A percentile compares a stretch with the other conserved stretches of the same genome.
phyloP scores from a whole-genome alignment of 37 sponge, comb jelly and placozoan genomes.

The Ianthella basta region DNA sequence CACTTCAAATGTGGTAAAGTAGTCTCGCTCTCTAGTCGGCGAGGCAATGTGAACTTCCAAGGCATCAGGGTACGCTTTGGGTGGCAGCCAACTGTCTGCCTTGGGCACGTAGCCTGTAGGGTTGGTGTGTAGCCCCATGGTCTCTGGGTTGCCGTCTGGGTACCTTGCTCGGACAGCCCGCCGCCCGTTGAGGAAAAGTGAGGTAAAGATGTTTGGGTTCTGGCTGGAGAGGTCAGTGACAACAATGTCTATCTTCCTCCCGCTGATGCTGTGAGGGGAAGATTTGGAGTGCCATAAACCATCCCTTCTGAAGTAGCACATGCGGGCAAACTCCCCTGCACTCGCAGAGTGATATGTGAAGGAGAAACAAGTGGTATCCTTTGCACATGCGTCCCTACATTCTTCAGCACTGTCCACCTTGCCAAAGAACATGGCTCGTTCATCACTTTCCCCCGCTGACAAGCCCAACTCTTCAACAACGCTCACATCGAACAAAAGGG shows the following conservation, averaged over 20 bases:
- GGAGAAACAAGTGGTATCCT: neutral
- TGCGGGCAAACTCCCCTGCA: neutral
- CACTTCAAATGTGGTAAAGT: slow-evolving; percentile 52
- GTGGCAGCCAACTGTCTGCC: slow-evolving; percentile 17
- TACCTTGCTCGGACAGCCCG: slow-evolving; percentile 73
- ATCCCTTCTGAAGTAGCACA: slow-evolving; percentile 19
- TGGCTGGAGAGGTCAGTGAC: slow-evolving; percentile 20
- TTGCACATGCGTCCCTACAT: neutral
- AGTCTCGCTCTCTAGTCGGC: slow-evolving; percentile 23
- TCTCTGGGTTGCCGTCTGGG: slow-evolving; percentile 80
- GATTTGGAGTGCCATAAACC: neutral
- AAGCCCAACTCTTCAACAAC: slow-evolving; percentile 10
- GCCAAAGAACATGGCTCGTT: neutral
- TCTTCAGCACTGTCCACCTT: neutral
- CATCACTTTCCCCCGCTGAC: neutral
- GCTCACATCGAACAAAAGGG: neutral
- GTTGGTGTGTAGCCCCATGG: slow-evolving; percentile 42
- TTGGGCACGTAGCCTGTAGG: slow-evolving; percentile 14
- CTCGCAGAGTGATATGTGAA: neutral
- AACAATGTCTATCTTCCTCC: slow-evolving; percentile 3
- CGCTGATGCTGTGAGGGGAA: neutral
- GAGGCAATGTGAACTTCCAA: slow-evolving; percentile 27
- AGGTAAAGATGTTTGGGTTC: slow-evolving; percentile 28
- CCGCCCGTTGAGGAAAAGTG: slow-evolving; percentile 48
- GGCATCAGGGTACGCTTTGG: slow-evolving; percentile 11